Conservation (phyloP, 2,797 vertebrate genomes). For the Periparus ater region DNA sequence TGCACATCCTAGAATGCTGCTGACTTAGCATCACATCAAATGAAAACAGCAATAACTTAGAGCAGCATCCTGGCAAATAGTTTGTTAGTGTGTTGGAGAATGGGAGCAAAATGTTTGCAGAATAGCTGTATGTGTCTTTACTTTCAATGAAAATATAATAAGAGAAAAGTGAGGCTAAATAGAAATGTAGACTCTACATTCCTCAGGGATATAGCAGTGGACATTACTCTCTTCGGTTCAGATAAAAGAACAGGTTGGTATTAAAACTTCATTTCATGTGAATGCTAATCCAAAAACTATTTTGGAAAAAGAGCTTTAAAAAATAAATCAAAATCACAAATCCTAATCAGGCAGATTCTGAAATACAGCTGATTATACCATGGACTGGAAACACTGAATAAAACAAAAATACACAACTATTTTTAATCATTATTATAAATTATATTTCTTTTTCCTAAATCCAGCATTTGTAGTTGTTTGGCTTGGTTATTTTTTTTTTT, state of each 20-base stretch:
- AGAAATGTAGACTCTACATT: not conserved
- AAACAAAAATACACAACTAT: not conserved
- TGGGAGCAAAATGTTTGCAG: not conserved
- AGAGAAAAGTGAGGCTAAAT: not conserved
- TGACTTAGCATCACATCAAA: not conserved
- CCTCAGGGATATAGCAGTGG: not conserved
- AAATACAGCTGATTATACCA: not conserved
- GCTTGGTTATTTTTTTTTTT: not conserved
- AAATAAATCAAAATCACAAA: not conserved
- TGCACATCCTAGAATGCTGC: not conserved
- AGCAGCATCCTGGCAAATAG: not conserved
- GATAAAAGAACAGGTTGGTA: not conserved
- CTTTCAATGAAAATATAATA: not conserved
- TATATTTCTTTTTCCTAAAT: not conserved
- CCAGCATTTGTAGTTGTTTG: not conserved
- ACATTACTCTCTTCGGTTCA: not conserved
- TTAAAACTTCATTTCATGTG: conserved; percentile 30
- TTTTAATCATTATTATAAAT: conserved; percentile 25
- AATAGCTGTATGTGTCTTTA: not conserved
- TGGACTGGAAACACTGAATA: not conserved
- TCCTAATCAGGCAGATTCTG: conserved; percentile 9
- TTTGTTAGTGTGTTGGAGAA: not conserved
- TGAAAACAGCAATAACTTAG: not conserved
- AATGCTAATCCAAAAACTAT: conserved; percentile 36
- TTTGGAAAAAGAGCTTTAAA: conserved; percentile 19